Evolutionary conservation across 2,113 vertebrate genomes (phyloP), one percentile per base, ranked within the genome.

Genomic region (Hippocampus mohnikei): DNA sequence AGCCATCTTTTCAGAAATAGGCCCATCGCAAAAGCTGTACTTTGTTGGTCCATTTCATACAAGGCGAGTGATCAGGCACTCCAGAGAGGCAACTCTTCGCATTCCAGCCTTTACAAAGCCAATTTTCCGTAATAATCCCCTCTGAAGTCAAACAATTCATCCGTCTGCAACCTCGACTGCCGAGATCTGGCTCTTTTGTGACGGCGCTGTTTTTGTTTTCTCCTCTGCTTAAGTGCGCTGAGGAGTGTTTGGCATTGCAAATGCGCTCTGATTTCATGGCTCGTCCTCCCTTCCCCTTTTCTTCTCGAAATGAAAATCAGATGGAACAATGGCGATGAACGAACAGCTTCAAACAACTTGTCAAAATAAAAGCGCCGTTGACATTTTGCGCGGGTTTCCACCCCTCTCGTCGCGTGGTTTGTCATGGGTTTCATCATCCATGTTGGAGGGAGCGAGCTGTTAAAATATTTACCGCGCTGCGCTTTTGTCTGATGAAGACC

Each of bases 361-460:
- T 87, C 80, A 85, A 87, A 87, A 88, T 75, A 86, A 84, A 83
- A 89, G 80, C 66, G 82, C 52, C 76, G 82, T 55, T 79, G 80
- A 88, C 85, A 88, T 87, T 91, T 84, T 84, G 71, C 82, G 75
- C 64, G 81, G 75, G 59, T 75, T 87, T 60, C 84, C 76, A 81
- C 72, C 44, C 55, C 77, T 42, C 61, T 23, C 42, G 62, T 60
- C 56, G 42, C 25, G 82, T 84, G 33, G 71, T 58, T 69, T 70
- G 77, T 72, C 76, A 72, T 87, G 66, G 67, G 68, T 85, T 86
- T 83, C 70, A 75, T 72, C 74, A 67, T 71, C 79, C 75, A 73
- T 78, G 77, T 75, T 70, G 50, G 55, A 68, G 56, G 81, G 66
- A 76, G 68, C 50, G 72, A 77, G 73, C 80, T 66, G 71, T 66